These are phyloP conservation scores for Hermaeophaga mercurialis DNA, from an alignment of 2,888 invertebrate species.

Conservation along the genomic window DNA sequence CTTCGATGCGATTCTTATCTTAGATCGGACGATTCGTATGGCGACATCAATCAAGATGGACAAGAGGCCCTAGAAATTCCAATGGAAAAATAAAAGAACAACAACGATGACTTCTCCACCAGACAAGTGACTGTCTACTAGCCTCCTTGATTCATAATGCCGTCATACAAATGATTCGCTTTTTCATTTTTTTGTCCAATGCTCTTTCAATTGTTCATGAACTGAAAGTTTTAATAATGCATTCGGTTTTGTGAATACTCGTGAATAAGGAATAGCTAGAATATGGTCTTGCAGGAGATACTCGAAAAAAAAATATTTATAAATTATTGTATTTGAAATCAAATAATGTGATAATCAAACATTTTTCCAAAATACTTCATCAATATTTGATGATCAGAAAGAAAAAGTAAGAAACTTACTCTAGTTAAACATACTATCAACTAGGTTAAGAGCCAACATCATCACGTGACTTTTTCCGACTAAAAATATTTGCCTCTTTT, in stretches of 20 bases:
- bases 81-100: constrained; percentile 6
- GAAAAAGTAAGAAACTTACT: too few species aligned
- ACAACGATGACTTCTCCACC: constrained; percentile 9
- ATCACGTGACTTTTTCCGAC: too few species aligned
- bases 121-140: constrained; percentile 24
- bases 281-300: too few species aligned
- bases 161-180: constrained; percentile 24
- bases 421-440: too few species aligned
- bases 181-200: constrained; percentile 8
- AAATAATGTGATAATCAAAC: too few species aligned
- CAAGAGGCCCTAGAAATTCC: constrained; percentile 24
- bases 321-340: too few species aligned
- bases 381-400: too few species aligned
- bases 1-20: constrained; percentile 24
- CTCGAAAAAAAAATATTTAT: too few species aligned
- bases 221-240: neutral
- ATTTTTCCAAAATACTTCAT: too few species aligned
- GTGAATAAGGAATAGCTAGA: too few species aligned
- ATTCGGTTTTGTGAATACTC: neutral
- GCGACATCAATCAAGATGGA: constrained; percentile 30
- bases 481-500: too few species aligned
- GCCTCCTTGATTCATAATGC: constrained; percentile 29
- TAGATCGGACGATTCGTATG: constrained; percentile 26
- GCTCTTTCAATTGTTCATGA: neutral
- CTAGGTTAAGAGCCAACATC: too few species aligned